These are phyloP conservation scores for Gymnocephalus cernua DNA, from an alignment of 2,113 vertebrate species.

Conservation along the genomic window DNA sequence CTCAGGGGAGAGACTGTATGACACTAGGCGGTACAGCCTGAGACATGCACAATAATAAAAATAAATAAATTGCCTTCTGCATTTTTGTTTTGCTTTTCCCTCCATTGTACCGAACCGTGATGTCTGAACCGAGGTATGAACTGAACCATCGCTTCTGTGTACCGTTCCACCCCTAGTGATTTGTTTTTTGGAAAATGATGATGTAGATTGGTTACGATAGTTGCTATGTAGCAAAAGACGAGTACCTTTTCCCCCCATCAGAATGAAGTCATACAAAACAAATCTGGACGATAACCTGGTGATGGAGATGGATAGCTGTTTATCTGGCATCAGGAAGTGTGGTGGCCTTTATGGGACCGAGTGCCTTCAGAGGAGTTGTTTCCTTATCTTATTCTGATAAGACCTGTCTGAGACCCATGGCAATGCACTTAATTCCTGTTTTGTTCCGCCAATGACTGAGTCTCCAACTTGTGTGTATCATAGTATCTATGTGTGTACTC, in stretches of 20 bases:
- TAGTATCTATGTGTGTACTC: slow-evolving; percentile 63
- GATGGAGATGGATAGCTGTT: slow-evolving; percentile 40
- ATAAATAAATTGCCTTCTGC: too few relatives aligned
- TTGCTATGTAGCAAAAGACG: not conserved
- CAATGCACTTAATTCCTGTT: slow-evolving; percentile 49
- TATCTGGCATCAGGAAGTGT: slow-evolving; percentile 73
- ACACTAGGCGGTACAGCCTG: too few relatives aligned
- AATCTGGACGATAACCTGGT: not conserved
- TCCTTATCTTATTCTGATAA: slow-evolving; percentile 54
- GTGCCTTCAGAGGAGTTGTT: slow-evolving; percentile 43
- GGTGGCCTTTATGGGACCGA: slow-evolving; percentile 30
- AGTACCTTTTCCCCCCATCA: not conserved
- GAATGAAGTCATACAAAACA: slow-evolving; percentile 24
- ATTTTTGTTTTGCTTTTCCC: too few relatives aligned
- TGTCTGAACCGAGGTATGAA: too few relatives aligned
- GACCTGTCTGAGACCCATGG: slow-evolving; percentile 28
- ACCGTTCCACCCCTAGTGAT: too few relatives aligned
- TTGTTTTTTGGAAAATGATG: not conserved
- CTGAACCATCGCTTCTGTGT: too few relatives aligned
- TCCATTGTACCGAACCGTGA: too few relatives aligned
- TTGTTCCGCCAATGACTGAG: slow-evolving; percentile 36
- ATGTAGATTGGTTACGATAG: too few relatives aligned
- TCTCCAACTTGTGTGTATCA: slow-evolving; percentile 24
- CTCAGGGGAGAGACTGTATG: too few relatives aligned
- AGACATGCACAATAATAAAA: too few relatives aligned